Percentiles rank a stretch among this genome's conserved stretches.
Evolutionary conservation across 1,140 invertebrate genomes (phyloP).

Genomic region (Lethocerus indicus): DNA sequence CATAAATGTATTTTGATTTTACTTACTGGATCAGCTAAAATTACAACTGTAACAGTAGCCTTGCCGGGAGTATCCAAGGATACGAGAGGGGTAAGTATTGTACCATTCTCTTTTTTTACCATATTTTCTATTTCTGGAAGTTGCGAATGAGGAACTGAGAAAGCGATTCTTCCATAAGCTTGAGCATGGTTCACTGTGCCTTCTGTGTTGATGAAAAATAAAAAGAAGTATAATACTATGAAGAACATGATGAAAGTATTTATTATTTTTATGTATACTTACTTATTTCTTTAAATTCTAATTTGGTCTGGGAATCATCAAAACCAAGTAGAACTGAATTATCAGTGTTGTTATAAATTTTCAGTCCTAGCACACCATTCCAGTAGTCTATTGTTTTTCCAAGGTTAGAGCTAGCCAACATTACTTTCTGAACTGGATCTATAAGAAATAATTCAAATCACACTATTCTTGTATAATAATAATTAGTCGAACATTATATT

Average conservation of each 20-base stretch:
- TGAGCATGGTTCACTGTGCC: constrained; percentile 62
- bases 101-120: constrained; percentile 52
- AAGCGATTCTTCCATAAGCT: constrained; percentile 90
- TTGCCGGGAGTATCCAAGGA: constrained; percentile 91
- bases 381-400: constrained; percentile 63
- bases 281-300: constrained; percentile 35
- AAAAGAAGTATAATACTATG: constrained; percentile 5
- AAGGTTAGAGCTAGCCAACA: constrained; percentile 62
- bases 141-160: constrained; percentile 61
- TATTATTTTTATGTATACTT: not conserved
- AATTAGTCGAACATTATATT: too few relatives aligned
- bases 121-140: constrained; percentile 56
- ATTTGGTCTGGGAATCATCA: constrained; percentile 48
- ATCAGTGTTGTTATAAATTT: constrained; percentile 40
- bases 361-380: constrained; percentile 58
- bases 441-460: too few relatives aligned
- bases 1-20: constrained; percentile 2
- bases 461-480: too few relatives aligned
- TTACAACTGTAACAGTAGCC: constrained; percentile 87
- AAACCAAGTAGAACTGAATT: constrained; percentile 50
- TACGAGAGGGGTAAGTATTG: constrained; percentile 73
- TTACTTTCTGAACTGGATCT: constrained; percentile 74
- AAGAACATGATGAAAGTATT: not conserved
- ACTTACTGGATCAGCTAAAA: constrained; percentile 76
- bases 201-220: constrained; percentile 25